Percentiles rank a stretch among this genome's conserved stretches.
Conservation (phyloP, 2,797 vertebrate genomes). For the Sebastiscus albofasciatus region DNA sequence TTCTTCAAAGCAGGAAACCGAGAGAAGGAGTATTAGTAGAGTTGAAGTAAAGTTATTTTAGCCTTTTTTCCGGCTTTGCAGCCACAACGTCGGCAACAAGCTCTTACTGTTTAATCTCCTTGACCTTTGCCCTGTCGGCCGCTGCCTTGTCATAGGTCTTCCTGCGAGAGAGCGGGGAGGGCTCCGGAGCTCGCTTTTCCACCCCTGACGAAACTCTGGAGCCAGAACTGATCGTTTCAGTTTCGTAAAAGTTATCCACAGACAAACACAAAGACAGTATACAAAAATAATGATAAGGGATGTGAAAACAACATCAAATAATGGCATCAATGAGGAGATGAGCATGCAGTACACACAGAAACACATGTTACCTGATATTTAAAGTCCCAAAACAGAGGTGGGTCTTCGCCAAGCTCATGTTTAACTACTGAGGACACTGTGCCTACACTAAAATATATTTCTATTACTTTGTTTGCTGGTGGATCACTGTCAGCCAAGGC, state of each 20-base stretch:
- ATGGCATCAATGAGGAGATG: slow-evolving; percentile 32
- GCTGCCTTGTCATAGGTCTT: slow-evolving; percentile 91
- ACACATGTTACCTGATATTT: slow-evolving; percentile 67
- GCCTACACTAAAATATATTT: background rate
- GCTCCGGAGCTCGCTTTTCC: slow-evolving; percentile 90
- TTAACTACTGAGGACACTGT: slow-evolving; percentile 22
- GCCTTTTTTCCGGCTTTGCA: slow-evolving; percentile 25
- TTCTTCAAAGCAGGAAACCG: slow-evolving; percentile 51
- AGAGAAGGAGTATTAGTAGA: slow-evolving; percentile 58
- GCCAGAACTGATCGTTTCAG: slow-evolving; percentile 80
- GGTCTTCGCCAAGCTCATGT: slow-evolving; percentile 46
- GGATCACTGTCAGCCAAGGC: slow-evolving; percentile 5
- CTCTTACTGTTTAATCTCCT: slow-evolving; percentile 97
- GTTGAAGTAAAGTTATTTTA: slow-evolving; percentile 17
- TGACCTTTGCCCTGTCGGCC: slow-evolving; percentile 89
- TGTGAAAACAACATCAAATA: slow-evolving; percentile 21
- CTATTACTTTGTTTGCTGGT: background rate
- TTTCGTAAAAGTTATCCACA: slow-evolving; percentile 60
- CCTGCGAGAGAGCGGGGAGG: slow-evolving; percentile 92
- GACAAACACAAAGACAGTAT: slow-evolving; percentile 60
- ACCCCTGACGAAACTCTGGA: slow-evolving; percentile 83
- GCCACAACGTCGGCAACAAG: slow-evolving; percentile 41
- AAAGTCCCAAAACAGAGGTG: slow-evolving; percentile 42
- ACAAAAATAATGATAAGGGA: slow-evolving; percentile 25
- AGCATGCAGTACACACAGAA: slow-evolving; percentile 51